Percentiles rank a stretch among this genome's conserved stretches.
These are phyloP conservation scores for Tauraco hartlaubi DNA, from an alignment of 2,797 vertebrate species.

Conservation along the genomic window DNA sequence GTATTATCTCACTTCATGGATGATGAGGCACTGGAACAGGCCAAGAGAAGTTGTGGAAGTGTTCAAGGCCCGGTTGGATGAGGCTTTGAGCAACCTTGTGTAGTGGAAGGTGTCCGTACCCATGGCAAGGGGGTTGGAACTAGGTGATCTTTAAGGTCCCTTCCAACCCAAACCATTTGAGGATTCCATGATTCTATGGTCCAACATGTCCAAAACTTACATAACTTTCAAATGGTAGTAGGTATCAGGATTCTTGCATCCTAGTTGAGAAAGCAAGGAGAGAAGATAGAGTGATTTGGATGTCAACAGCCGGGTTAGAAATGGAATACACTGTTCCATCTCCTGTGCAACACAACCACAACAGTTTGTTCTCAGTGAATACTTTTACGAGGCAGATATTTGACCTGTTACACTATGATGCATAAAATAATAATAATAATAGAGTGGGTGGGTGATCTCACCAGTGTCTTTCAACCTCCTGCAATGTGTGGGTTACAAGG, in stretches of 20 bases:
- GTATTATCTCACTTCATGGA: background rate
- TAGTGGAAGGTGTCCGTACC: too few species aligned
- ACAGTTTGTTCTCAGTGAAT: rapidly evolving
- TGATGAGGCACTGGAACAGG: too few species aligned
- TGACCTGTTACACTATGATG: conserved; percentile 53
- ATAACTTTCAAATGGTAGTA: background rate
- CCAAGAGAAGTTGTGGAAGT: too few species aligned
- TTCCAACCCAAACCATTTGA: too few species aligned
- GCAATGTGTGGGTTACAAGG: conserved; percentile 51
- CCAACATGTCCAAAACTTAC: background rate
- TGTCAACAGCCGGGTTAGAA: background rate
- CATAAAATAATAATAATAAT: conserved; percentile 32
- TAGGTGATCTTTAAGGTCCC: too few species aligned
- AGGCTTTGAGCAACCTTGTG: too few species aligned
- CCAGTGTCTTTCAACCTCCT: conserved; percentile 32
- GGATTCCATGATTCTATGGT: too few species aligned
- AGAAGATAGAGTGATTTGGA: background rate
- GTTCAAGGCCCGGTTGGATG: too few species aligned
- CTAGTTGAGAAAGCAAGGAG: conserved; percentile 1
- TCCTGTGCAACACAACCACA: background rate
- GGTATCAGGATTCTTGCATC: background rate
- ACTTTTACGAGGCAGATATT: conserved; percentile 38
- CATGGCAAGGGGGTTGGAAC: too few species aligned
- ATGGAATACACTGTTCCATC: conserved; percentile 1
- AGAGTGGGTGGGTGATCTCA: conserved; percentile 66